Evolutionary conservation across 2,888 invertebrate species (phyloP).

Genomic region (Agonum fuliginosum): DNA sequence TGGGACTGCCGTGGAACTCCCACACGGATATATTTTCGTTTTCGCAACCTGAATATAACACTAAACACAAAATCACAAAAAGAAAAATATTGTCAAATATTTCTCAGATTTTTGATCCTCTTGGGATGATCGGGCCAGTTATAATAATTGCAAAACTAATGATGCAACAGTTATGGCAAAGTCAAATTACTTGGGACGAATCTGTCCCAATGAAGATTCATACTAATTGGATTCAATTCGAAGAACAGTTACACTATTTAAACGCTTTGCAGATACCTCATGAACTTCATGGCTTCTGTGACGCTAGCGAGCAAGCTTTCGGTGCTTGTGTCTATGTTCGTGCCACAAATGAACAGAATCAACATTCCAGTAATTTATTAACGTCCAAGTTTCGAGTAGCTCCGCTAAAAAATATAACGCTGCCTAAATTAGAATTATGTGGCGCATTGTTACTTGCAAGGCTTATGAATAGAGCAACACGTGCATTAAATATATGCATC

Average conservation of each 20-base stretch:
- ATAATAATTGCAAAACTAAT: conserved; percentile 62
- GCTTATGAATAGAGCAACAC: conserved; percentile 5
- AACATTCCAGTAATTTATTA: conserved; percentile 7
- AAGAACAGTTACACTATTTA: conserved; percentile 9
- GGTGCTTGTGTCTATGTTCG: conserved; percentile 39
- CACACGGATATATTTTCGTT: background rate
- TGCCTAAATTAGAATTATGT: conserved; percentile 25
- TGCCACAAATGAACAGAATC: background rate
- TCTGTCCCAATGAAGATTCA: background rate
- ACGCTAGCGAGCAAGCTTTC: conserved; percentile 40
- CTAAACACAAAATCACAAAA: background rate
- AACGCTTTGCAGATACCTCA: background rate
- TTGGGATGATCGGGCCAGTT: conserved; percentile 62
- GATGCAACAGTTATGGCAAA: conserved; percentile 63
- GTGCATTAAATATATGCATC: background rate
- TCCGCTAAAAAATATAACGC: conserved; percentile 22
- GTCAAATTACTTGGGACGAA: conserved; percentile 63
- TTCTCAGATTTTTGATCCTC: conserved; percentile 62
- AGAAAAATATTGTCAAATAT: conserved; percentile 52
- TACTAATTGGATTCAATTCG: conserved; percentile 19
- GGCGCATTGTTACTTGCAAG: conserved; percentile 24
- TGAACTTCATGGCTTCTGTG: conserved; percentile 39
- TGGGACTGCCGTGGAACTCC: conserved; percentile 6
- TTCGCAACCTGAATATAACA: background rate
- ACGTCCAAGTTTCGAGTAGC: conserved; percentile 35